phyloP scores from a whole-genome alignment of 2,797 vertebrate species.

The Acrocephalus scirpaceus region DNA sequence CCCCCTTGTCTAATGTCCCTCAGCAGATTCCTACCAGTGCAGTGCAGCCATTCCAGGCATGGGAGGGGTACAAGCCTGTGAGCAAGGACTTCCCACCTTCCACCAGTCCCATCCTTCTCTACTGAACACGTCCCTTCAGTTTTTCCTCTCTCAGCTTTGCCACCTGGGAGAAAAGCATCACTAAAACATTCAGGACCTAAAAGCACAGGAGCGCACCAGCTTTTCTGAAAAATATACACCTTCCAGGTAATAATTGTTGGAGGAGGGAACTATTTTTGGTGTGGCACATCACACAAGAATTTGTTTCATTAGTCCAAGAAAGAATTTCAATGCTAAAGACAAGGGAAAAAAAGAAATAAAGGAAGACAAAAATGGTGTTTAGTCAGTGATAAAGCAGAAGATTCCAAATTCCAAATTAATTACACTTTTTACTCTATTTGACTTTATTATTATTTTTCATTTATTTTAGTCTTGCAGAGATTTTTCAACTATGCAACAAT shows the following conservation, averaged over 20 bases:
- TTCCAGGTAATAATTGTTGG: neutral
- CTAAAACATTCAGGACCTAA: neutral
- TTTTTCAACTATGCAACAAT: neutral
- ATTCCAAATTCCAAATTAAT: neutral
- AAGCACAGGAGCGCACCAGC: neutral
- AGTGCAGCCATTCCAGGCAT: neutral
- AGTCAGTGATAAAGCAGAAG: neutral
- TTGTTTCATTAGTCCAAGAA: neutral
- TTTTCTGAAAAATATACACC: neutral
- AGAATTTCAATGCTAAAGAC: neutral
- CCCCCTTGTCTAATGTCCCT: neutral
- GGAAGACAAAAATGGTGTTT: neutral
- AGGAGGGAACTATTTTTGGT: neutral
- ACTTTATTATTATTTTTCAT: neutral
- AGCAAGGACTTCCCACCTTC: neutral
- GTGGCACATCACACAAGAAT: neutral
- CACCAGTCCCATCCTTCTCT: neutral
- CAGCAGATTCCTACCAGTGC: neutral
- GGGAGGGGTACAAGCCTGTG: neutral
- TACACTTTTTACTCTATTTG: neutral
- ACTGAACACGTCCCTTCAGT: neutral
- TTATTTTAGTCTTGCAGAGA: neutral
- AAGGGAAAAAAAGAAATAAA: neutral
- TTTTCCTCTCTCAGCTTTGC: neutral
- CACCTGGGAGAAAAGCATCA: neutral